Conservation (phyloP, 2,888 invertebrate genomes). For the Rotaria magnacalcarata region DNA sequence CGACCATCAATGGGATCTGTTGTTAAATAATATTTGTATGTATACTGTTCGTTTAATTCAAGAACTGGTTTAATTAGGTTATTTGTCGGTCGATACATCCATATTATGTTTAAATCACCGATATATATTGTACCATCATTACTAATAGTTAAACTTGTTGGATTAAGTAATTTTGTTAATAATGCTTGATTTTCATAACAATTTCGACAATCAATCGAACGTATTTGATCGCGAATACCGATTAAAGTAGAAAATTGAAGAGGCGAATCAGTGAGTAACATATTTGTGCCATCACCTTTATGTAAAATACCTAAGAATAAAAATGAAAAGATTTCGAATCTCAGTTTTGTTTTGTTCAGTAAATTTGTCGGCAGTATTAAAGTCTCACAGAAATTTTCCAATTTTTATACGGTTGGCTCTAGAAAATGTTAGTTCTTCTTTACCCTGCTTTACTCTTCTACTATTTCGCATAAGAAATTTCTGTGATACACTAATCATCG, state of each 20-base stretch:
- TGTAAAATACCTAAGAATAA: constrained; percentile 74
- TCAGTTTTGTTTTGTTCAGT: no score
- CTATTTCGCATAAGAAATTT: no score
- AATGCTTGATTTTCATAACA: constrained; percentile 66
- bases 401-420: no score
- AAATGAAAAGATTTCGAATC: background rate
- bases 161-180: constrained; percentile 72
- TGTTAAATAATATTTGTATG: constrained; percentile 91
- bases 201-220: constrained; percentile 74
- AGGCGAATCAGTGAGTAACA: constrained; percentile 83
- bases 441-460: no score
- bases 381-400: no score
- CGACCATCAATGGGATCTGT: constrained; percentile 92
- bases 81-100: constrained; percentile 59
- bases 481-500: no score
- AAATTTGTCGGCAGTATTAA: no score
- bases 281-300: constrained; percentile 89
- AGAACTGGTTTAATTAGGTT: background rate
- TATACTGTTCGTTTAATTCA: constrained; percentile 73
- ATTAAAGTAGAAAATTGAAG: constrained; percentile 81
- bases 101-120: constrained; percentile 89
- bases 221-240: constrained; percentile 78
- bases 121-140: constrained; percentile 94
- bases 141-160: constrained; percentile 85
- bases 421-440: no score